Percentiles rank a stretch among this genome's conserved stretches.
Evolutionary conservation across 2,888 invertebrate genomes (phyloP).

Genomic region (Agrochola lychnidis): DNA sequence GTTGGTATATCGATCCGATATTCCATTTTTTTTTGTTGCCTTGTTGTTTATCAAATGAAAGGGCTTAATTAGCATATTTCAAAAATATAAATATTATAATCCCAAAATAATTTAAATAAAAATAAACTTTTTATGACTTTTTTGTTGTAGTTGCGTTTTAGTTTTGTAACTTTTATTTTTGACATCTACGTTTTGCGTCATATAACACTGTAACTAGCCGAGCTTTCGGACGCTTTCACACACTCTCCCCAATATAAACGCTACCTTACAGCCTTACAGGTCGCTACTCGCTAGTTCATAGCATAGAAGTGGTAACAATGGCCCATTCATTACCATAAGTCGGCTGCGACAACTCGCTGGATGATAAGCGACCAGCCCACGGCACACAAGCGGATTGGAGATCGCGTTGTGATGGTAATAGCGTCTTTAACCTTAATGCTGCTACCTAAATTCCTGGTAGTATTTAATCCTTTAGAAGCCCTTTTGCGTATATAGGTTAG

Average conservation of each 20-base stretch:
- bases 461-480: constrained; percentile 6
- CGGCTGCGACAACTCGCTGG: constrained; percentile 52
- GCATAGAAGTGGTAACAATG: constrained; percentile 54
- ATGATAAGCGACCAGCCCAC: constrained; percentile 51
- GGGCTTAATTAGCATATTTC: too few species aligned
- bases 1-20: too few species aligned
- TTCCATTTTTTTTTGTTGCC: too few species aligned
- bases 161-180: too few species aligned
- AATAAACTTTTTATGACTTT: too few species aligned
- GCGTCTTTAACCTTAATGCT: background rate
- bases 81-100: too few species aligned
- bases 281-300: background rate
- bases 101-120: too few species aligned
- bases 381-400: constrained; percentile 20
- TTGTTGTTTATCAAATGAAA: too few species aligned
- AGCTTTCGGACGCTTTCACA: background rate
- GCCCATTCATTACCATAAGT: constrained; percentile 56
- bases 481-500: constrained; percentile 6
- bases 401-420: constrained; percentile 41
- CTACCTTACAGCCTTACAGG: constrained; percentile 24
- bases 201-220: background rate
- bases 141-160: too few species aligned
- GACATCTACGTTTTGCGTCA: background rate
- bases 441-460: background rate
- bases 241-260: background rate